phyloP scores from a whole-genome alignment of 2,113 vertebrate genomes.

The Pachycephala philippinensis region DNA sequence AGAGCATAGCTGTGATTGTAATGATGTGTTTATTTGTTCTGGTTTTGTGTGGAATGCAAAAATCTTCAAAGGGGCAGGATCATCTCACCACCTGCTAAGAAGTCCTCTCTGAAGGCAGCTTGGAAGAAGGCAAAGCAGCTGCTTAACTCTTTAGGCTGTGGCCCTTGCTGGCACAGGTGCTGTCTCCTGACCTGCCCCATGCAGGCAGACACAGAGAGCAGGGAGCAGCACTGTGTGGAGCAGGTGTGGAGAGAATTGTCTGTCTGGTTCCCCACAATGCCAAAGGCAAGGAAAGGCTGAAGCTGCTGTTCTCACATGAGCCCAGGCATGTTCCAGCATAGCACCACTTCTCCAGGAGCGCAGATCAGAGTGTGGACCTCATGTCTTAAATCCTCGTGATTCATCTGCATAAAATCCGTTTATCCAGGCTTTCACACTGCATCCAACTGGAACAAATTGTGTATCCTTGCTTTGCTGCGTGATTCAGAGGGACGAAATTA shows the following conservation, averaged over 20 bases:
- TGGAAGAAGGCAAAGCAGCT: not conserved
- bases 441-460: not conserved
- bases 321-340: fast-evolving
- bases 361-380: not conserved
- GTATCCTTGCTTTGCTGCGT: not conserved
- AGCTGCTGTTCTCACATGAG: not conserved
- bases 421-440: not conserved
- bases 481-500: not conserved
- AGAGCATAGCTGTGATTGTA: not conserved
- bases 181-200: fast-evolving
- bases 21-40: not conserved
- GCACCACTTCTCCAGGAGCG: fast-evolving
- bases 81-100: not conserved
- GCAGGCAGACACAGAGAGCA: not conserved
- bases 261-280: not conserved
- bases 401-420: not conserved
- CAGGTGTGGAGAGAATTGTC: not conserved
- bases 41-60: not conserved
- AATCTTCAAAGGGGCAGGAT: not conserved
- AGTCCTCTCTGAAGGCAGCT: not conserved
- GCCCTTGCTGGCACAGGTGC: not conserved
- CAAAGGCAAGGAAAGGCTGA: not conserved
- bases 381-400: not conserved
- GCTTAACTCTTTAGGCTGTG: not conserved
- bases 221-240: not conserved